These are phyloP conservation scores for human DNA, from an alignment of 2,113 vertebrate species.

Conservation along the genomic window DNA sequence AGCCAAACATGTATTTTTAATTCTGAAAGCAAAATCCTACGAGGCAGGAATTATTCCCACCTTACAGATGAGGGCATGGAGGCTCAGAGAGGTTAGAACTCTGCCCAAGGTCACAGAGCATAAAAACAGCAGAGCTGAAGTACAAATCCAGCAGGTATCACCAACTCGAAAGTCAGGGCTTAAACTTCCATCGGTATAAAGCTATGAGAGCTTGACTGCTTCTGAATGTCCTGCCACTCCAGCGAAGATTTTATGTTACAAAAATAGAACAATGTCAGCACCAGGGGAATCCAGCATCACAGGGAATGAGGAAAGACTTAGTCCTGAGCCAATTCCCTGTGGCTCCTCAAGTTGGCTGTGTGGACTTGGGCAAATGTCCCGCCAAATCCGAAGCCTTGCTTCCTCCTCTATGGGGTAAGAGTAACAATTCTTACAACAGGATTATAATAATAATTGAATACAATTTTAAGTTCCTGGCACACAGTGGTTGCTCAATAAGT, in stretches of 20 bases:
- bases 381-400: neutral
- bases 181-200: neutral
- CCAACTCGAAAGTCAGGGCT: neutral
- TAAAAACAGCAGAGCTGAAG: neutral
- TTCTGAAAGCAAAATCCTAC: neutral
- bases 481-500: neutral
- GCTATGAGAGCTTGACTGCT: too few relatives aligned
- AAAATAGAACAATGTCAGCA: neutral
- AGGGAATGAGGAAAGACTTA: neutral
- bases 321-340: neutral
- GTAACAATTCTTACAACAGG: neutral
- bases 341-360: neutral
- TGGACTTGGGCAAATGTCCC: neutral
- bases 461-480: neutral
- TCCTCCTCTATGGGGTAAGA: neutral
- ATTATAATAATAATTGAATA: neutral
- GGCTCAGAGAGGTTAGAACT: neutral
- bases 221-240: neutral
- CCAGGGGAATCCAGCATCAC: neutral
- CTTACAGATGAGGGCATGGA: neutral
- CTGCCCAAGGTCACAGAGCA: neutral
- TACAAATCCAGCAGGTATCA: neutral
- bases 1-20: neutral
- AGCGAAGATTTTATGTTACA: neutral
- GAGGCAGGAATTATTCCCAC: neutral